Evolutionary conservation across 2,888 invertebrate genomes (phyloP), one percentile per base, ranked within the genome.

Genomic region (Alloplasta piceator): DNA sequence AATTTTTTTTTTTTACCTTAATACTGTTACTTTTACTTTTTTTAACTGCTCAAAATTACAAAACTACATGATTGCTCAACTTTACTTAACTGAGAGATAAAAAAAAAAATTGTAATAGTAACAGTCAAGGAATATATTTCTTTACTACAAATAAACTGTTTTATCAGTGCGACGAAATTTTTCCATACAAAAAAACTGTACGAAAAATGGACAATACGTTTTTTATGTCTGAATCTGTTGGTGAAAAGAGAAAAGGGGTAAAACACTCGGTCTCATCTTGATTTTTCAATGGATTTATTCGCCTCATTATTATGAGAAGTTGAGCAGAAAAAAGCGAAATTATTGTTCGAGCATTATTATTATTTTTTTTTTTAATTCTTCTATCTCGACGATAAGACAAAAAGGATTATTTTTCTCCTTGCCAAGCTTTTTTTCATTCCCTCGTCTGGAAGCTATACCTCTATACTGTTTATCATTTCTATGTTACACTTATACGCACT

Each of bases 221-320:
- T 66, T n/a, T 64, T 50, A 26, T 55, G 10, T 56, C 14, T 9
- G 36, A 26, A 14, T n/a, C 9, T 3, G 26, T 26, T 60, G 6
- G 12, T 6, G 14, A 41, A 52, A 60, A 60, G 4, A 41, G 14
- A 60, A 41, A 6, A 41, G 41, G 6, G 5, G 14, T 14, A 12
- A 52, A 52, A 12, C 52, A 52, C 41, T 60, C 39, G 5, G 38
- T 41, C 41, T 7, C 60, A 14, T 39, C 38, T 67, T 67, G 50
- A 67, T 67, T 67, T 55, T 16, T 52, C 67, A 14, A 12, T 14
- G 52, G 39, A 64, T 64, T 64, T 5, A 41, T 52, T 41, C 26
- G 16, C 5, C 9, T 3, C 41, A 12, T 46, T 14, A 36, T 39
- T 60, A 12, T 7, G 41, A 6, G 38, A 41, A 6, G 12, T 12